phyloP scores from a whole-genome alignment of 2,888 invertebrate genomes.

The Cheiracanthium punctorium region DNA sequence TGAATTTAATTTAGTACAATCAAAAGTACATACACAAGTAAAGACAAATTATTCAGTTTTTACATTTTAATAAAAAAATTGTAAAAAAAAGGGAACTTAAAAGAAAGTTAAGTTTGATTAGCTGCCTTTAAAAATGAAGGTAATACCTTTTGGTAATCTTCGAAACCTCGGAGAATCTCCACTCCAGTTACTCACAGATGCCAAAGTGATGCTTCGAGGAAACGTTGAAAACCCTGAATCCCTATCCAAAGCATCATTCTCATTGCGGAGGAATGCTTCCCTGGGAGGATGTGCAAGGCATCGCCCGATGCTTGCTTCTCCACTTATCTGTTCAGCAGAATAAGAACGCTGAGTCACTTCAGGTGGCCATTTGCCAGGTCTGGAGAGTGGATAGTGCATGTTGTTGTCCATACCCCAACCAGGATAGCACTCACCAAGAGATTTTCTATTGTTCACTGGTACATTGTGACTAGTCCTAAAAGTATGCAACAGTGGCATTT shows the following conservation, averaged over 20 bases:
- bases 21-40: no score
- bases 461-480: conserved; percentile 41
- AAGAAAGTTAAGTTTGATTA: not conserved
- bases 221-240: conserved; percentile 59
- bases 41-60: no score
- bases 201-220: conserved; percentile 48
- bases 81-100: not conserved
- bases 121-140: not conserved
- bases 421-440: not conserved
- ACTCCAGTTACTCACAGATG: conserved; percentile 59
- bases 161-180: conserved; percentile 50
- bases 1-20: no score
- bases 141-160: conserved; percentile 58
- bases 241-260: conserved; percentile 42
- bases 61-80: no score
- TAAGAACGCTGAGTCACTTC: conserved; percentile 24
- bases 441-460: not conserved
- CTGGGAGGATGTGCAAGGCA: conserved; percentile 26
- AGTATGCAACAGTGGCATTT: conserved; percentile 35
- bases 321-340: conserved; percentile 48
- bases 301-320: not conserved
- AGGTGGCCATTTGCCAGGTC: conserved; percentile 3
- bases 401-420: not conserved
- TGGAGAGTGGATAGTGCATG: not conserved
- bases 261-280: conserved; percentile 33